Conservation (phyloP, 2,797 vertebrate genomes). For the Scolopax bukidnonensis region DNA sequence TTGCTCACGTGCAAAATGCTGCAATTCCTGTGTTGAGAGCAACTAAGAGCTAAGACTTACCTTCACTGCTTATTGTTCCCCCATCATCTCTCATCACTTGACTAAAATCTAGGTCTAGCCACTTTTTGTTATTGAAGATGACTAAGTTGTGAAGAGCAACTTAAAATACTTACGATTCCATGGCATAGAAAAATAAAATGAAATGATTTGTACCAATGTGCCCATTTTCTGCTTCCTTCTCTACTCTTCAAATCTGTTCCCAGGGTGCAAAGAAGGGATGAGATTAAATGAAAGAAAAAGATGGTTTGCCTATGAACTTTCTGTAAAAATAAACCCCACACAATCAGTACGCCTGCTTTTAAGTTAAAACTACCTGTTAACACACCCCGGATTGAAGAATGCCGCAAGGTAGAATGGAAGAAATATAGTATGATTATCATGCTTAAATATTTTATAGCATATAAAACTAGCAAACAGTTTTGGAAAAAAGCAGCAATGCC, state of each 20-base stretch:
- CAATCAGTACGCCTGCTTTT: neutral
- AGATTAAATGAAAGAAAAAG: neutral
- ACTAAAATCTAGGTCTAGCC: neutral
- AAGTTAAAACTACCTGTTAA: neutral
- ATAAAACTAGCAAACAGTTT: neutral
- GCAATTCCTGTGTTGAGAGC: neutral
- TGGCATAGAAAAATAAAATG: neutral
- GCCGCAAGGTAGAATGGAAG: neutral
- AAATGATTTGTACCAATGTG: neutral
- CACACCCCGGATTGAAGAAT: neutral
- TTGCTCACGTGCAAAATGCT: fast-evolving
- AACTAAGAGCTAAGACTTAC: neutral
- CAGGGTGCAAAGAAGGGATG: neutral
- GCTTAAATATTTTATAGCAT: neutral
- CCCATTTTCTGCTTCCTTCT: neutral
- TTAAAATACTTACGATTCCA: neutral
- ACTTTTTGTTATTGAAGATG: neutral
- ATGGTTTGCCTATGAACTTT: neutral
- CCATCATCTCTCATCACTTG: neutral
- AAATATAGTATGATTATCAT: neutral
- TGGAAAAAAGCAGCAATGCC: neutral
- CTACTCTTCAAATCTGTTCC: neutral
- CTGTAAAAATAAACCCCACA: neutral
- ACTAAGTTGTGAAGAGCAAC: neutral
- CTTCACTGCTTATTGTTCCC: neutral